These are phyloP conservation scores for Meda fulgida DNA, from an alignment of 2,797 vertebrate species.

Conservation along the genomic window DNA sequence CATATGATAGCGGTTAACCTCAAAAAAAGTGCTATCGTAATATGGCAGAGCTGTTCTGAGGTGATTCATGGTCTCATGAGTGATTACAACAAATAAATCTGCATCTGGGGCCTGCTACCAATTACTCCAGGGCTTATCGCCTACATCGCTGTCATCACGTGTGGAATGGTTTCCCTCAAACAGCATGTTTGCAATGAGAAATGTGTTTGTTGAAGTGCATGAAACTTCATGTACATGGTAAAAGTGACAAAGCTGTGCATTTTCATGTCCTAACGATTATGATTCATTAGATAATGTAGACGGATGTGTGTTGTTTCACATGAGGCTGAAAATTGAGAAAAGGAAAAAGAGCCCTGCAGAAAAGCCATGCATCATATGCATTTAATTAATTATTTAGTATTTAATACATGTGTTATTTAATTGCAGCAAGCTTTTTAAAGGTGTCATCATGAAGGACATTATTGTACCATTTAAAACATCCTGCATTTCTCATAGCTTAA, in stretches of 20 bases:
- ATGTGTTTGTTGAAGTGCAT: neutral
- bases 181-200: neutral
- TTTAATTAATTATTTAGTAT: no score
- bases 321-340: neutral
- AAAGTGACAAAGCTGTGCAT: neutral
- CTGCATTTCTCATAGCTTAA: neutral
- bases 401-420: no score
- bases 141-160: neutral
- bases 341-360: neutral
- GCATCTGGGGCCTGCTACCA: neutral
- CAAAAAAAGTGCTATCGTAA: neutral
- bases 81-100: neutral
- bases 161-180: neutral
- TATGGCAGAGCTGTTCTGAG: neutral
- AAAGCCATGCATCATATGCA: neutral
- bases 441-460: neutral
- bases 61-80: neutral
- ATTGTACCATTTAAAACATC: neutral
- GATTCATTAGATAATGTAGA: neutral
- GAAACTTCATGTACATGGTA: neutral
- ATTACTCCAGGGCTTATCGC: conserved; percentile 17
- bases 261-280: neutral
- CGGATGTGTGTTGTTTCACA: neutral
- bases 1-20: neutral
- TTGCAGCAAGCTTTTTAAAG: no score